These are phyloP conservation scores for Caerostris extrusa DNA, from an alignment of 1,140 invertebrate species.

Conservation along the genomic window DNA sequence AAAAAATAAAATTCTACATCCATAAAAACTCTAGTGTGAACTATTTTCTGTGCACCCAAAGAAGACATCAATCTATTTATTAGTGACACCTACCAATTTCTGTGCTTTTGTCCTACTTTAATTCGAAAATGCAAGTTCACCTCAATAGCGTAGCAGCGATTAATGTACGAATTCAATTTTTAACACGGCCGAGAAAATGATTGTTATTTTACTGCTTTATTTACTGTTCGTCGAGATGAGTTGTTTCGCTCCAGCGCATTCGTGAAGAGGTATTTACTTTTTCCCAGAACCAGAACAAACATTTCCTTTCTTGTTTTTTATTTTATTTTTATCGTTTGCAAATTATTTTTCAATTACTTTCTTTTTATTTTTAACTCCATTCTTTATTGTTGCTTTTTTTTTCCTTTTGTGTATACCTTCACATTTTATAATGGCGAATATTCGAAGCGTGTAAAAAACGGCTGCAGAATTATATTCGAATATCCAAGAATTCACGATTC, in stretches of 20 bases:
- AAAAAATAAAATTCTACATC: background rate
- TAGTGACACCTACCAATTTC: background rate
- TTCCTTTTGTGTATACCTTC: no score
- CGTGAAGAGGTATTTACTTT: background rate
- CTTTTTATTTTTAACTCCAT: background rate
- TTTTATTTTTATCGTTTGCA: background rate
- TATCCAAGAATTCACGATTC: background rate
- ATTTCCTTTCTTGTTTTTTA: background rate
- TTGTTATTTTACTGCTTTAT: background rate
- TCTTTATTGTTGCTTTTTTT: background rate
- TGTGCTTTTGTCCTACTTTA: no score
- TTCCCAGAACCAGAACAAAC: conserved; percentile 30
- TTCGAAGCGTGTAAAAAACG: background rate
- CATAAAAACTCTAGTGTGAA: no score
- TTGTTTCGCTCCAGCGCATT: background rate
- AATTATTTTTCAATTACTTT: background rate
- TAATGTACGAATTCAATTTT: background rate
- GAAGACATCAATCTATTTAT: background rate
- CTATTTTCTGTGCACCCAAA: background rate
- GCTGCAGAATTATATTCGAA: background rate
- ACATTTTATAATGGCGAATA: background rate
- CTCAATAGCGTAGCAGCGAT: background rate
- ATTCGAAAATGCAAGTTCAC: no score
- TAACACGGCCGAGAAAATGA: background rate
- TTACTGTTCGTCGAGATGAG: background rate